phyloP scores from a whole-genome alignment of 1,140 invertebrate species.

The Calliphora vicina region DNA sequence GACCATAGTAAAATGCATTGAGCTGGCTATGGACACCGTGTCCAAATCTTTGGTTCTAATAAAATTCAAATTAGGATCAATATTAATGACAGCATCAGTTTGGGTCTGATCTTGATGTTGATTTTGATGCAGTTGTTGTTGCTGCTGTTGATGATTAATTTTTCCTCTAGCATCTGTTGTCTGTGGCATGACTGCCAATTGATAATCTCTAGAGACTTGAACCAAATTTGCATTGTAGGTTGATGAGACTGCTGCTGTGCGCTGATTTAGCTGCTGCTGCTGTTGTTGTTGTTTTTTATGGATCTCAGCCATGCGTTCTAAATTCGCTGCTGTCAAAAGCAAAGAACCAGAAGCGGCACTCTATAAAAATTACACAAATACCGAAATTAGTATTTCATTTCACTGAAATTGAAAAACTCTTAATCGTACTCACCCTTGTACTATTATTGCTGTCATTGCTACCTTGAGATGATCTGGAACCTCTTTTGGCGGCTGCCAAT shows the following conservation, averaged over 20 bases:
- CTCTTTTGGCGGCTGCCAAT: slow-evolving; percentile 58
- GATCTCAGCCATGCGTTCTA: slow-evolving; percentile 72
- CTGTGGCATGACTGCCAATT: slow-evolving; percentile 20
- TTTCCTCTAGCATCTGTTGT: background rate
- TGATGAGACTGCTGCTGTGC: slow-evolving; percentile 40
- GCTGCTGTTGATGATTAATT: background rate
- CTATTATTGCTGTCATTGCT: slow-evolving; percentile 78
- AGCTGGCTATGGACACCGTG: slow-evolving; percentile 78
- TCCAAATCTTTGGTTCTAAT: slow-evolving; percentile 67
- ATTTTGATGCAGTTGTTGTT: slow-evolving; percentile 29
- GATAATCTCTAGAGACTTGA: slow-evolving; percentile 38
- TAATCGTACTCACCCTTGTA: slow-evolving; percentile 72
- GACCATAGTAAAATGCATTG: slow-evolving; percentile 84
- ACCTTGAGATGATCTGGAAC: slow-evolving; percentile 78
- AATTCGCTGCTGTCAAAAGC: slow-evolving; percentile 78
- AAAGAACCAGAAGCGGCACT: slow-evolving; percentile 80
- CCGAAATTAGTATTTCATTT: background rate
- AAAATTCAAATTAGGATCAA: slow-evolving; percentile 59
- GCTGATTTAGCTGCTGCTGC: slow-evolving; percentile 57
- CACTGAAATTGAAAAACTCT: background rate
- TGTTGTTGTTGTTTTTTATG: slow-evolving; percentile 65
- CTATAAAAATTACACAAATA: slow-evolving; percentile 64
- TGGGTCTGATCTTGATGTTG: slow-evolving; percentile 37
- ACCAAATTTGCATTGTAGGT: slow-evolving; percentile 57
- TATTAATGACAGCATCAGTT: slow-evolving; percentile 52